phyloP scores from a whole-genome alignment of 2,888 invertebrate species.

The Exephanes ischioxanthus region DNA sequence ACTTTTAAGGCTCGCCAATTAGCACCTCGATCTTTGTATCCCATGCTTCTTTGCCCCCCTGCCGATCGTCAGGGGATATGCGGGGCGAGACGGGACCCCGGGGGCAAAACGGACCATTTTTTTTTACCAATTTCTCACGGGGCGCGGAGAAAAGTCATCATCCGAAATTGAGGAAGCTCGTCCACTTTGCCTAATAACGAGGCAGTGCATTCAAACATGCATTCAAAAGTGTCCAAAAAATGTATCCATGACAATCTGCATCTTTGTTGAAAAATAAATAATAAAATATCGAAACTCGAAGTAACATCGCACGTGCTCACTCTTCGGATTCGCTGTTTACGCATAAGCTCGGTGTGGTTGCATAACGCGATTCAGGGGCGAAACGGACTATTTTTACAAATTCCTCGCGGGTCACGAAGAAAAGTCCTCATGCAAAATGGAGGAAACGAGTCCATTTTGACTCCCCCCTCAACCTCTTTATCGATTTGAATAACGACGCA shows the following conservation, averaged over 20 bases:
- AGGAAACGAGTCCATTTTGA: too few species aligned
- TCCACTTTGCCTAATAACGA: not conserved
- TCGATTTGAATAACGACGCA: not conserved
- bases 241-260: too few species aligned
- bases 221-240: not conserved
- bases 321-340: not conserved
- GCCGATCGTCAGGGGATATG: not conserved
- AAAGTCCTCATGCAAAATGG: too few species aligned
- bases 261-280: too few species aligned
- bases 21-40: conserved; percentile 32
- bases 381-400: not conserved
- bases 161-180: too few species aligned
- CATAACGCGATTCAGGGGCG: too few species aligned
- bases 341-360: not conserved
- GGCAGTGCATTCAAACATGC: not conserved
- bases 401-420: not conserved
- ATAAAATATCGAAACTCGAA: not conserved
- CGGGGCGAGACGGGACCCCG: too few species aligned
- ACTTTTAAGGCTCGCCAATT: conserved; percentile 46
- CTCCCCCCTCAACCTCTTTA: too few species aligned
- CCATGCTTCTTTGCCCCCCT: not conserved
- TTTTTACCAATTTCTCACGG: not conserved
- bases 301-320: not conserved
- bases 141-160: too few species aligned
- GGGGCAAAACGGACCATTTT: not conserved